Evolutionary conservation across 2,888 invertebrate genomes (phyloP).

Genomic region (Idaea aversata): DNA sequence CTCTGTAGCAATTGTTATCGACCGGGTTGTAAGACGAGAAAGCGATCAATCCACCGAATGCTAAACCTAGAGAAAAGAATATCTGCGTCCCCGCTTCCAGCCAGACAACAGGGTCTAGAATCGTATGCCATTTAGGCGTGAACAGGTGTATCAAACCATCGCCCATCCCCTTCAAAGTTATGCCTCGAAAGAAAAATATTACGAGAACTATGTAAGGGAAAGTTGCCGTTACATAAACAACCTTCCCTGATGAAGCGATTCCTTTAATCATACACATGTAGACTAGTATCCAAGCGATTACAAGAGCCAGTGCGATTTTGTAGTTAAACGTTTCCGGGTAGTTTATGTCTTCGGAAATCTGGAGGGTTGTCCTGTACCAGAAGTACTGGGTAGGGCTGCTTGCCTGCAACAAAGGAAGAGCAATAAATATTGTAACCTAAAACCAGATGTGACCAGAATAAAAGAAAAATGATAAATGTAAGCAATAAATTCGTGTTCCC

Average conservation of each 20-base stretch:
- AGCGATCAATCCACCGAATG: conserved; percentile 97
- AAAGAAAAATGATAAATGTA: conserved; percentile 3
- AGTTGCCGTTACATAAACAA: conserved; percentile 97
- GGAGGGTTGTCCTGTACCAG: conserved; percentile 96
- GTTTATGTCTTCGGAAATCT: conserved; percentile 94
- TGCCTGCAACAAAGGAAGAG: conserved; percentile 77
- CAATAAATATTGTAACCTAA: background rate
- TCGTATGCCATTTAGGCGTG: conserved; percentile 94
- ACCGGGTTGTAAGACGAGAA: conserved; percentile 98
- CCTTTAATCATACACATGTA: conserved; percentile 99
- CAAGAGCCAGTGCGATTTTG: conserved; percentile 92
- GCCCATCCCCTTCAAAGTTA: conserved; percentile 91
- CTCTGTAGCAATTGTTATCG: conserved; percentile 97
- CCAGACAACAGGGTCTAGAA: conserved; percentile 97
- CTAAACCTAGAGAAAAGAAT: conserved; percentile 96
- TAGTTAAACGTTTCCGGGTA: conserved; percentile 93
- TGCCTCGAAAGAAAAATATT: conserved; percentile 97
- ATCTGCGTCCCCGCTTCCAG: conserved; percentile 98
- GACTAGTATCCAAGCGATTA: conserved; percentile 95
- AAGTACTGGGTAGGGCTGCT: conserved; percentile 96
- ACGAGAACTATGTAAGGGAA: conserved; percentile 97
- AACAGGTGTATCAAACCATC: conserved; percentile 94
- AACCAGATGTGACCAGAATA: background rate
- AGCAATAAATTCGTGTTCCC: background rate
- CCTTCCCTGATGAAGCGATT: conserved; percentile 97